A percentile compares a stretch with the other conserved stretches of the same genome.
phyloP scores from a whole-genome alignment of 1,140 invertebrate genomes.

The Aphelinus certus region DNA sequence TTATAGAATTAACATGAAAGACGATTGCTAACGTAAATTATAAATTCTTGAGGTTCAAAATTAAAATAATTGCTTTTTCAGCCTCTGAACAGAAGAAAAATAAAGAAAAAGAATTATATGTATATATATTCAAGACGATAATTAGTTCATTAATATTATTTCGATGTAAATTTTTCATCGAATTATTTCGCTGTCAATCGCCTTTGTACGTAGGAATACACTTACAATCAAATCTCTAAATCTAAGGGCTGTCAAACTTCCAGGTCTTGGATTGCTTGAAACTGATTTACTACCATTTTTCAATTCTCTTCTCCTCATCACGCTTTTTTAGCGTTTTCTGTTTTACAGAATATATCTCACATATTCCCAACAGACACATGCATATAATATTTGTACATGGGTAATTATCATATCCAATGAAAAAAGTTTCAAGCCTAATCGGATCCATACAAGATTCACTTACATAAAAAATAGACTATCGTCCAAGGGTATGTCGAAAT shows the following conservation, averaged over 20 bases:
- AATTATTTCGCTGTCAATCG: constrained; percentile 36
- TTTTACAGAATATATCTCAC: constrained; percentile 54
- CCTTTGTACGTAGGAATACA: constrained; percentile 39
- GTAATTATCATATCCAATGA: constrained; percentile 57
- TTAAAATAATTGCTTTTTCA: constrained; percentile 23
- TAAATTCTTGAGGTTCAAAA: constrained; percentile 23
- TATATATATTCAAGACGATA: no score
- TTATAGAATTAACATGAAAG: constrained; percentile 35
- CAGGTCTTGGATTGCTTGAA: constrained; percentile 37
- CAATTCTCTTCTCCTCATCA: constrained; percentile 37
- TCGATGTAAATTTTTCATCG: constrained; percentile 31
- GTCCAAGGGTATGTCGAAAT: constrained; percentile 44
- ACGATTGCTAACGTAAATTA: constrained; percentile 38
- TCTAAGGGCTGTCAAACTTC: constrained; percentile 39
- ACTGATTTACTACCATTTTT: constrained; percentile 39
- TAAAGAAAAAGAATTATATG: constrained; percentile 15
- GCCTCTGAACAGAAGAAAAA: constrained; percentile 23
- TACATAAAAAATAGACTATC: constrained; percentile 65
- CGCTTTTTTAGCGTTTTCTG: constrained; percentile 44
- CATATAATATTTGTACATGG: constrained; percentile 59
- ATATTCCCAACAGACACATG: constrained; percentile 57
- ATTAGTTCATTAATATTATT: constrained; percentile 33
- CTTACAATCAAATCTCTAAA: constrained; percentile 37
- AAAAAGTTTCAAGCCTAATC: constrained; percentile 56
- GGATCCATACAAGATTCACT: constrained; percentile 58